Conservation (phyloP, 2,888 invertebrate genomes). For the Acronicta leporina region DNA sequence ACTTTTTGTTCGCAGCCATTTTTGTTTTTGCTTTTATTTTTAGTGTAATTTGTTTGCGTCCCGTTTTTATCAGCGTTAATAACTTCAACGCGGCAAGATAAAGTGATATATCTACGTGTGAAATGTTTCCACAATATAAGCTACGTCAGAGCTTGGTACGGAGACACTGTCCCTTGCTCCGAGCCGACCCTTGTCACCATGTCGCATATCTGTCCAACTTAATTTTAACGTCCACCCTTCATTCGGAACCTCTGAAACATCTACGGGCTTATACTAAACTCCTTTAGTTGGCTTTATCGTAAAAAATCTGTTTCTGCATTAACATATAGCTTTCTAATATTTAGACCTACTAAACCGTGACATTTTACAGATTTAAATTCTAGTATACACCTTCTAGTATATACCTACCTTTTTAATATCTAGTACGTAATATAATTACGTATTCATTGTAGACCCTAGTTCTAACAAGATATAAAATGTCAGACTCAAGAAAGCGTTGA, state of each 20-base stretch:
- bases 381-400: too few species aligned
- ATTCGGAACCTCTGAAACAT: slow-evolving; percentile 52
- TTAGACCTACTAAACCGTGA: background rate
- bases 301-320: slow-evolving; percentile 26
- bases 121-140: slow-evolving; percentile 56
- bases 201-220: slow-evolving; percentile 83
- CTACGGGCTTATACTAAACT: slow-evolving; percentile 59
- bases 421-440: too few species aligned
- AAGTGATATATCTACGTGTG: slow-evolving; percentile 48
- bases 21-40: slow-evolving; percentile 11
- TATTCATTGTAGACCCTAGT: too few species aligned
- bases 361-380: too few species aligned
- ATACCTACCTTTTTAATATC: too few species aligned
- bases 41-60: slow-evolving; percentile 1
- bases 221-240: slow-evolving; percentile 73
- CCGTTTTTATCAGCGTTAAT: slow-evolving; percentile 44
- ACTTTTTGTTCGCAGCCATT: slow-evolving; percentile 9
- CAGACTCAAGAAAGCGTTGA: too few species aligned
- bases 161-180: slow-evolving; percentile 54
- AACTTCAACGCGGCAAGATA: slow-evolving; percentile 42
- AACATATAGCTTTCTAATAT: background rate
- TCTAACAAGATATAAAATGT: too few species aligned
- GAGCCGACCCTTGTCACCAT: slow-evolving; percentile 80
- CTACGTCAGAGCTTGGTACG: slow-evolving; percentile 46
- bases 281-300: slow-evolving; percentile 42